phyloP scores from a whole-genome alignment of 1,140 invertebrate species.

The Sycophaga agraensis region DNA sequence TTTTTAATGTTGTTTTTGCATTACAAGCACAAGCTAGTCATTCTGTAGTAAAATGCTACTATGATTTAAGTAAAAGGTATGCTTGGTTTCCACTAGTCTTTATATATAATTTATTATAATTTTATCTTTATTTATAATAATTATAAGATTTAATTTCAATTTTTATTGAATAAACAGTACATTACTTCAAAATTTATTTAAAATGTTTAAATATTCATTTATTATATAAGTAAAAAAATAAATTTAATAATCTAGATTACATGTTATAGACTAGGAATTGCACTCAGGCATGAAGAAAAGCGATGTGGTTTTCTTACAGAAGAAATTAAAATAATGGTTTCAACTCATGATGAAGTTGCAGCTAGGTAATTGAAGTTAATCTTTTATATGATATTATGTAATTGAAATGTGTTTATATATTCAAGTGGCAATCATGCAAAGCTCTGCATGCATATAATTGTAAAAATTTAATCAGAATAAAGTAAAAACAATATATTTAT shows the following conservation, averaged over 20 bases:
- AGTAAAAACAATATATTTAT: neutral
- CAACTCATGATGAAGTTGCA: constrained; percentile 68
- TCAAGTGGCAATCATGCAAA: too few species aligned
- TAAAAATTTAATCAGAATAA: constrained; percentile 33
- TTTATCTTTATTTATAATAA: too few species aligned
- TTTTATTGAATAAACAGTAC: too few species aligned
- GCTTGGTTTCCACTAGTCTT: too few species aligned
- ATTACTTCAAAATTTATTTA: too few species aligned
- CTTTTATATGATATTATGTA: neutral
- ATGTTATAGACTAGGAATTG: constrained; percentile 73
- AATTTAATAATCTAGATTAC: neutral
- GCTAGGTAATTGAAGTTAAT: constrained; percentile 47
- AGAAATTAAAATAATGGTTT: constrained; percentile 87
- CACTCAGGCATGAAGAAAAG: constrained; percentile 87
- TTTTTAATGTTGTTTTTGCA: constrained; percentile 93
- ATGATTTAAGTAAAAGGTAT: constrained; percentile 82
- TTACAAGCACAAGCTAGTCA: constrained; percentile 85
- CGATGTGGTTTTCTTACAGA: constrained; percentile 84
- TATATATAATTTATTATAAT: too few species aligned
- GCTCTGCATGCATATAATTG: too few species aligned
- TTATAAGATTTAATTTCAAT: too few species aligned
- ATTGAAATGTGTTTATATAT: too few species aligned
- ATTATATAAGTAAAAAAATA: neutral
- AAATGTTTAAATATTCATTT: too few species aligned
- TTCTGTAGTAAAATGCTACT: constrained; percentile 93